Percentiles rank a stretch among this genome's conserved stretches.
phyloP scores from a whole-genome alignment of 1,140 invertebrate species.

The Zaprionus taronus region DNA sequence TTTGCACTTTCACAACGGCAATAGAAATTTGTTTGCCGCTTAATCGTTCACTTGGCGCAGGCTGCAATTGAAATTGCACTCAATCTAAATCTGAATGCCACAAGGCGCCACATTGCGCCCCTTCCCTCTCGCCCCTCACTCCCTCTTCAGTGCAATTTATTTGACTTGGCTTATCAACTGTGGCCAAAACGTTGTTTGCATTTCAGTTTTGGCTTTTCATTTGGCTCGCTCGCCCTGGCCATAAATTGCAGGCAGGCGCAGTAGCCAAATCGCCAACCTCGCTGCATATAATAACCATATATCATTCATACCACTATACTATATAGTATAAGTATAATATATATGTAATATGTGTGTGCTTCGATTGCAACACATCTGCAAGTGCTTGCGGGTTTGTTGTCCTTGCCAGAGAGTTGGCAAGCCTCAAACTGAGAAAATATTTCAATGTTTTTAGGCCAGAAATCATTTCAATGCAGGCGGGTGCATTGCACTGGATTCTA shows the following conservation, averaged over 20 bases:
- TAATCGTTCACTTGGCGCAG: conserved; percentile 65
- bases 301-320: conserved; percentile 13
- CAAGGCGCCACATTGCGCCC: conserved; percentile 29
- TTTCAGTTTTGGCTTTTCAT: neutral
- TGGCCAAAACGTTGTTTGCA: conserved; percentile 27
- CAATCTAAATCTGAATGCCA: conserved; percentile 62
- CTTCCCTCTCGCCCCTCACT: neutral
- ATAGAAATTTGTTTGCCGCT: conserved; percentile 62
- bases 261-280: conserved; percentile 48
- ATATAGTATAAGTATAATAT: conserved; percentile 7
- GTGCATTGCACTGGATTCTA: neutral
- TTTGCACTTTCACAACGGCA: conserved; percentile 67
- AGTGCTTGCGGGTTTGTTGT: conserved; percentile 7
- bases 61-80: conserved; percentile 64
- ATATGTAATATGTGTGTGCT: neutral
- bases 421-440: neutral
- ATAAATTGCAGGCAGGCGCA: conserved; percentile 55
- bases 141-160: conserved; percentile 26
- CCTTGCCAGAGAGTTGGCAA: neutral
- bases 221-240: conserved; percentile 62
- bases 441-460: conserved; percentile 11
- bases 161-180: conserved; percentile 38
- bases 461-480: neutral
- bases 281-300: conserved; percentile 25
- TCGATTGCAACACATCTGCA: conserved; percentile 5